phyloP scores from a whole-genome alignment of 2,113 vertebrate species.

The Podarcis raffonei region DNA sequence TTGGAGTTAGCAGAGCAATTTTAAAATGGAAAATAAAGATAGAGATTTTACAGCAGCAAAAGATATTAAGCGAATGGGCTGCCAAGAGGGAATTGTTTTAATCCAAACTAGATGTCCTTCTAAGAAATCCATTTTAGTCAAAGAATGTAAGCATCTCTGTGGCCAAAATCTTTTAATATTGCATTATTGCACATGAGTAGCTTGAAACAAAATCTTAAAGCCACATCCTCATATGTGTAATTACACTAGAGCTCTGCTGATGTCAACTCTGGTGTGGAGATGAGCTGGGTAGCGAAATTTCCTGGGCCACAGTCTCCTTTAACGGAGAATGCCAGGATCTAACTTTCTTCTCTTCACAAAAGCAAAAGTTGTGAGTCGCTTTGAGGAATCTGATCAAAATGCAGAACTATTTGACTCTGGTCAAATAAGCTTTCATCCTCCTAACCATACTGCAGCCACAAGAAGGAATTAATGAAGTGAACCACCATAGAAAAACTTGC shows the following conservation, averaged over 20 bases:
- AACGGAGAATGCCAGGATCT: background rate
- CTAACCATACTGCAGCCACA: no score
- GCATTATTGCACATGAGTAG: background rate
- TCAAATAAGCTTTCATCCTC: no score
- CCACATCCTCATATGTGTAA: background rate
- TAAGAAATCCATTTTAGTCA: slow-evolving; percentile 14
- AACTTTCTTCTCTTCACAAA: background rate
- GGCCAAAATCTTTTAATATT: background rate
- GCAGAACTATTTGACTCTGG: no score
- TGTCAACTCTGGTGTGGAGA: no score
- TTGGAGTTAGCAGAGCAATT: background rate
- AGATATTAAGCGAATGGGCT: background rate
- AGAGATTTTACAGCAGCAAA: background rate
- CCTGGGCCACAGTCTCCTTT: background rate
- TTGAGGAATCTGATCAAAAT: no score
- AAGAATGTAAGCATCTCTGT: background rate
- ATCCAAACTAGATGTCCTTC: background rate
- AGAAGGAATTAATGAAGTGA: no score
- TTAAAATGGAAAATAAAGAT: background rate
- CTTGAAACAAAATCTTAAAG: background rate
- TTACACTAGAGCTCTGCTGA: background rate
- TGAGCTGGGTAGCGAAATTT: background rate
- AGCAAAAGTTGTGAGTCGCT: background rate
- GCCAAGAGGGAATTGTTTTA: background rate
- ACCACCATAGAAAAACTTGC: no score